Evolutionary conservation across 2,888 invertebrate genomes (phyloP), one percentile per base, ranked within the genome.

Genomic region (Leptinotarsa tumamoca): DNA sequence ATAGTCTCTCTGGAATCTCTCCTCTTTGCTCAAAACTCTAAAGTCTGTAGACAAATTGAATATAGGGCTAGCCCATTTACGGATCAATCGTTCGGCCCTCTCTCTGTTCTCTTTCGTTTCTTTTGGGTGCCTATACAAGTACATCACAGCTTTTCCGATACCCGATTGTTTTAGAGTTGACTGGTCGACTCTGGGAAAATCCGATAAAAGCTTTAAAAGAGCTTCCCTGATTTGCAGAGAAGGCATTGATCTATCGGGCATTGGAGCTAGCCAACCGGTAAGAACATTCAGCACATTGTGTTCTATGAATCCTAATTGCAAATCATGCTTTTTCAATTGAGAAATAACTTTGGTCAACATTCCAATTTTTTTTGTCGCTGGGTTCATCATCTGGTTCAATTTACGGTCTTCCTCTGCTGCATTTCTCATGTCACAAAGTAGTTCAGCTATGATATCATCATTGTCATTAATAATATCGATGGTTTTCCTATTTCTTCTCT

Each of bases 91-190:
- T 1, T 97, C 97, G 77, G 98, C 98, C 72, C 94, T 91, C 86
- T 95, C 95, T 85, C 95, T 94, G 89, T 99, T 99, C 75, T 93
- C 92, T 88, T 97, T 97, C 0, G 96, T 96, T 90, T 99, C 99
- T 88, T 95, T 96, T 0, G 99, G 99, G 89, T 99, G 99, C 88
- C 99, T 99, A 89, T 97, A 99, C 71, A 99, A 91, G 90, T 99
- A 98, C 99, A 99, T 99, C 1, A 99, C 97, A 58, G 99, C 99
- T 90, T 99, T 99, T 73, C 99, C 99, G 82, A 99, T 97, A 43
- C 98, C 98, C 10, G 98, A 98, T 86, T 96, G 96, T 88, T 98
- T 98, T 82, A 99, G 90, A 75, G 96, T 94, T 61, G 94, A 92
- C 87, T 96, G 95, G 88, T 96, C 96, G 75, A 98, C 94, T 43